Evolutionary conservation across 2,113 vertebrate genomes (phyloP), one percentile per base, ranked within the genome.

Genomic region (Cettia cetti): DNA sequence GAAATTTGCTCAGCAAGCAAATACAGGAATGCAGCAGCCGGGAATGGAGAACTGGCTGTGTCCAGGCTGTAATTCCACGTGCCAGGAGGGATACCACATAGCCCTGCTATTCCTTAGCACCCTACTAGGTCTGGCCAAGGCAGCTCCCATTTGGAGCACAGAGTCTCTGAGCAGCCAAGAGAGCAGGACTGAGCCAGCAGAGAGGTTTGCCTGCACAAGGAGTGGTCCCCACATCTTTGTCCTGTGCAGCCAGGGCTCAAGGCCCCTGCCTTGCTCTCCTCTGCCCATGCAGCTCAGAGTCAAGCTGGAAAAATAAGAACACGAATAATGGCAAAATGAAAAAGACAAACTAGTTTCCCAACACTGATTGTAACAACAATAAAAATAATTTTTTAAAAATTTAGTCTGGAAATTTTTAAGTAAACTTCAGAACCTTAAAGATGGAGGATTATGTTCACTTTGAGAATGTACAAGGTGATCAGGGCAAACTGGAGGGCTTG

Each of bases 11-110:
- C 75, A 72, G 45, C 47, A 59, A 42, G 35, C 19, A 70, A 66
- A 77, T 74, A 44, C 0, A 1, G 50, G 39, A 54, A 56, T 52
- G 35, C 4, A 19, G 20, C 0, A 0, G 1, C 57, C 0, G 0
- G 5, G 40, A 76, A 53, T 3, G 10, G 23, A 75, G 61, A 39
- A 7, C 0, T 74, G 56, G 33, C 72, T 81, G 44, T 2, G 2
- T 68, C 31, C 37, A 45, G 45, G 35, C 50, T 72, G 42, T 27
- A 39, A 35, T 35, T 57, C 37, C 2, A 0, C 6, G 11, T 37
- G 6, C 30, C 70, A 72, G 78, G 42, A 92, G 21, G 0, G 2
- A 37, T 10, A 33, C 2, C 1, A 3, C 35, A 9, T 1, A n/a
- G 30, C 24, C 30, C 47, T 71, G 54, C 52, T 39, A 3, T 7